Evolutionary conservation across 1,140 invertebrate species (phyloP), one percentile per base, ranked within the genome.

Genomic region (Eriocheir sinensis): DNA sequence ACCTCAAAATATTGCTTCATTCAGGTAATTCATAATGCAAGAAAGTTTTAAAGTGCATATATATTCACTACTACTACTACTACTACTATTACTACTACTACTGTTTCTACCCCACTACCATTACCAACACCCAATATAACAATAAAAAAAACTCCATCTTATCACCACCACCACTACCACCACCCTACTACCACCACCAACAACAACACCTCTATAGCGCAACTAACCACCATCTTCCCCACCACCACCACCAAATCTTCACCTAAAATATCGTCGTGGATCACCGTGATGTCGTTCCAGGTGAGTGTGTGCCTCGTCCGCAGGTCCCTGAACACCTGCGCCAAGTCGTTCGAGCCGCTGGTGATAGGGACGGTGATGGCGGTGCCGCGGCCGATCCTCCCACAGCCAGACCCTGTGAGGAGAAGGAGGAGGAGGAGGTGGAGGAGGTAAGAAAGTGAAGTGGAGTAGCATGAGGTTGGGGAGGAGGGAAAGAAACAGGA

Each of bases 251-350:
- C 2, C 36, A 9, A 95, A 8, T 0, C 96, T 97, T 97, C 97
- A 98, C 98, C 97, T 92, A 98, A 97, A 0, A 97, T 97, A 95
- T 98, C 97, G 96, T 98, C 98, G 96, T 98, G 97, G 40, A 98
- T 96, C 40, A 98, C 96, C 83, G 98, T 97, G 12, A 97, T 97
- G 27, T 97, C 97, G 94, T 97, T 98, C 98, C 98, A 98, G 83
- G 97, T 96, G 30, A 98, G 97, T 21, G 97, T 96, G 80, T 97
- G 96, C 8, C 96, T 96, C 4, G 97, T 97, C 94, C 98, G 97
- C 27, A 98, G 96, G 96, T 98, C 98, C 0, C 98, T 96, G 17
- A 98, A 96, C 6, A 98, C 96, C 97, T 98, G 98, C 0, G 98
- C 97, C 72, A 98, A 96, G 96, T 98, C 98, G 85, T 98, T 97